Percentiles rank a stretch among this genome's conserved stretches.
phyloP scores from a whole-genome alignment of 2,113 vertebrate species.

The Leucopsar rothschildi region DNA sequence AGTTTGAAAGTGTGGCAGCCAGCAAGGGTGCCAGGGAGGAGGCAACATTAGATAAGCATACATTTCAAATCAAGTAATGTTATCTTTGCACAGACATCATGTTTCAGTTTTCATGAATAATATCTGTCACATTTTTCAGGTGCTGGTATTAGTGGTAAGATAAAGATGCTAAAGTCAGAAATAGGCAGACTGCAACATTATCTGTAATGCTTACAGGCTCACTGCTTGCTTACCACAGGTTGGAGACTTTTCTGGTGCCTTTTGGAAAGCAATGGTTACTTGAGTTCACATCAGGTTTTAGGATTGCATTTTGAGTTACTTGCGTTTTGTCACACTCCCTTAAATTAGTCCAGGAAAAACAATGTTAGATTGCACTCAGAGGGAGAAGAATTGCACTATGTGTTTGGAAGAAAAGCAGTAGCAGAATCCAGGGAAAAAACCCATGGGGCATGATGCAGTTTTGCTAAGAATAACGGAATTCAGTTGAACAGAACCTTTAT shows the following conservation, averaged over 20 bases:
- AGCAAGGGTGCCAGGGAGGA: not conserved
- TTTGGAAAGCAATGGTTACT: not conserved
- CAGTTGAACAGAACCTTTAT: not conserved
- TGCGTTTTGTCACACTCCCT: not conserved
- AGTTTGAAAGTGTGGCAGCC: not conserved
- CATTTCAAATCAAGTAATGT: not conserved
- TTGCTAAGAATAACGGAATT: not conserved
- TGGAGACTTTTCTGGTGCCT: not conserved
- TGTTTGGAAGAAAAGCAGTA: not conserved
- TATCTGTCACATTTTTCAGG: not conserved
- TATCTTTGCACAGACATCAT: not conserved
- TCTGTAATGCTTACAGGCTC: not conserved
- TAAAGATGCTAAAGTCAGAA: not conserved
- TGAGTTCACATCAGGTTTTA: not conserved
- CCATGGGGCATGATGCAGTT: not conserved
- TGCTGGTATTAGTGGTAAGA: not conserved
- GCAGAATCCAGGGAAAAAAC: not conserved
- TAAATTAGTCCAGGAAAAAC: not conserved
- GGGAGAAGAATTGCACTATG: not conserved
- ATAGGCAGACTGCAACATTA: not conserved
- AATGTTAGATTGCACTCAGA: not conserved
- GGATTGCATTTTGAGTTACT: not conserved
- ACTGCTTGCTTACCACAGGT: not conserved
- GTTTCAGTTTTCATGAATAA: not conserved
- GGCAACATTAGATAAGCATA: not conserved